Conservation (phyloP, 2,888 invertebrate genomes). For the Plemyria rubiginata region DNA sequence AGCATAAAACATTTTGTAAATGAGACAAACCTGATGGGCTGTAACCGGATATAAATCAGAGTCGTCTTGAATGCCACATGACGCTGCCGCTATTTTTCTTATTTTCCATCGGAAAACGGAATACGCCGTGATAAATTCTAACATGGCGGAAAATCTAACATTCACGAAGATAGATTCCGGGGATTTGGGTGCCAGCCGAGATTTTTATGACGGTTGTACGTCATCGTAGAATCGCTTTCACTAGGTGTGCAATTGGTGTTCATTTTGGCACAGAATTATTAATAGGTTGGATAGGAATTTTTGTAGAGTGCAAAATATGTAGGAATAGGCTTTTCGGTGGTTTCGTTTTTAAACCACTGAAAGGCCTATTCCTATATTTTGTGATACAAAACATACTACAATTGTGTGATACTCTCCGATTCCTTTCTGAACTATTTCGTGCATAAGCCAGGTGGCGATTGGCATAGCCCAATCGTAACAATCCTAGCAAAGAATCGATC, state of each 20-base stretch:
- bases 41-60: constrained; percentile 68
- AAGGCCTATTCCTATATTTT: too few species aligned
- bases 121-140: constrained; percentile 41
- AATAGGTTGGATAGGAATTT: background rate
- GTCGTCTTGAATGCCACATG: constrained; percentile 50
- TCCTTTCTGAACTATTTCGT: too few species aligned
- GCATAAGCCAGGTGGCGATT: background rate
- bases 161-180: constrained; percentile 32
- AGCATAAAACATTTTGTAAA: background rate
- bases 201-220: constrained; percentile 32
- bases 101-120: constrained; percentile 52
- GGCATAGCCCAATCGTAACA: background rate
- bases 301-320: background rate
- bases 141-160: constrained; percentile 20
- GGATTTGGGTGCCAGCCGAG: constrained; percentile 29
- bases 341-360: too few species aligned
- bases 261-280: too few species aligned
- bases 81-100: constrained; percentile 54
- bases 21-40: constrained; percentile 23
- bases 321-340: background rate
- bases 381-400: too few species aligned
- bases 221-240: constrained; percentile 10
- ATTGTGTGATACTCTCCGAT: too few species aligned
- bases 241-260: constrained; percentile 3
- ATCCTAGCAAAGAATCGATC: too few species aligned